Conservation (phyloP, 2,113 vertebrate genomes). For the Regulus satrapa region DNA sequence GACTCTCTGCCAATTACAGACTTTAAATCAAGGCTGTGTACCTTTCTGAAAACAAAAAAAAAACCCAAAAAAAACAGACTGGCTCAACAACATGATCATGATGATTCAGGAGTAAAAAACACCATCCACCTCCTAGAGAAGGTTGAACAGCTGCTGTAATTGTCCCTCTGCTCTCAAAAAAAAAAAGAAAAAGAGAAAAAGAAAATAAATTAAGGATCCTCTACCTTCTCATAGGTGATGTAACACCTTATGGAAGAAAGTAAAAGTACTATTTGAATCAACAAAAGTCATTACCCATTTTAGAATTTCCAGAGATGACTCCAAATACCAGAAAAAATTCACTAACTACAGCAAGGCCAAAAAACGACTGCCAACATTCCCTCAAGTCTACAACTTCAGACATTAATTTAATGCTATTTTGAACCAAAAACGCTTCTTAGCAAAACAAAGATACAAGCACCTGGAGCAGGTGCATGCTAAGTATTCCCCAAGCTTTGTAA, state of each 20-base stretch:
- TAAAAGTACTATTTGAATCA: neutral
- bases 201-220: neutral
- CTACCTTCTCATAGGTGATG: neutral
- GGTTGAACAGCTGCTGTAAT: neutral
- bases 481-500: neutral
- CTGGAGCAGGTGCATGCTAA: rapidly evolving
- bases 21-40: neutral
- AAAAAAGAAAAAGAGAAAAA: too few species aligned
- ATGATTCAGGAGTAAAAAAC: neutral
- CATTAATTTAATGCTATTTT: neutral
- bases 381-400: neutral
- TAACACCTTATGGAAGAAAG: neutral
- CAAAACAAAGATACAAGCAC: neutral
- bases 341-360: neutral
- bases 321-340: neutral
- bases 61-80: neutral
- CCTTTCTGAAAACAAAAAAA: neutral
- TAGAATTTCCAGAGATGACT: neutral
- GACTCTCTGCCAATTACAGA: neutral
- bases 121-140: neutral
- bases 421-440: neutral
- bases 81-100: neutral
- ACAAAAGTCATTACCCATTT: neutral
- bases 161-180: neutral
- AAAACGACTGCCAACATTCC: neutral